phyloP scores from a whole-genome alignment of 2,888 invertebrate species.

The Apotomis turbidana region DNA sequence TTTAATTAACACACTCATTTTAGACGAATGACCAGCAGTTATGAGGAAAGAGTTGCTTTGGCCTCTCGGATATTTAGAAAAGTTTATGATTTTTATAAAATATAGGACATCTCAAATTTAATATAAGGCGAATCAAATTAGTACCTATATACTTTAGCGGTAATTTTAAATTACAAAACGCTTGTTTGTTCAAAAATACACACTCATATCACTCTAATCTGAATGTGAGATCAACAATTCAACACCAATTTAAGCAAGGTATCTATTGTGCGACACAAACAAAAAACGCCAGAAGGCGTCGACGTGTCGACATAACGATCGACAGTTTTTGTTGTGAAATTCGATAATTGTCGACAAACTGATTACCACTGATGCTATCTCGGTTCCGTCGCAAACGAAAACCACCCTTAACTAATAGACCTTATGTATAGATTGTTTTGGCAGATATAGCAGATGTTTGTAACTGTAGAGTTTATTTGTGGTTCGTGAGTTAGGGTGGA shows the following conservation, averaged over 20 bases:
- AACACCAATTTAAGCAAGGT: conserved; percentile 5
- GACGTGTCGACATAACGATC: conserved; percentile 28
- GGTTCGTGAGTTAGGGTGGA: conserved; percentile 10
- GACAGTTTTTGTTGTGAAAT: conserved; percentile 37
- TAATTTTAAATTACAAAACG: not conserved
- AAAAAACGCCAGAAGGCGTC: conserved; percentile 6
- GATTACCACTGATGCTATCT: conserved; percentile 34
- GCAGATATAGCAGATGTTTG: conserved; percentile 29
- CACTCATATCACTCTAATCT: conserved; percentile 1
- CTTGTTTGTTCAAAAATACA: not conserved
- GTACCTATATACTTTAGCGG: too few species aligned
- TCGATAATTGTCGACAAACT: conserved; percentile 38
- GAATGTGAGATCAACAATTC: not conserved
- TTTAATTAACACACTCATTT: too few species aligned
- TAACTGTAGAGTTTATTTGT: conserved; percentile 17
- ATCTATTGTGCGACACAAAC: conserved; percentile 21
- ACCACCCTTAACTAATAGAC: not conserved
- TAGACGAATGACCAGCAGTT: too few species aligned
- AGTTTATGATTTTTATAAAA: too few species aligned
- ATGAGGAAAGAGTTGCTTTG: too few species aligned
- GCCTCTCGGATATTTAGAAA: too few species aligned
- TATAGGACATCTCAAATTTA: too few species aligned
- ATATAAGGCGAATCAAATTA: too few species aligned
- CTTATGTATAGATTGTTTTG: not conserved
- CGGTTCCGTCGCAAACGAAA: not conserved